Percentiles rank a stretch among this genome's conserved stretches.
These are phyloP conservation scores for Drosophila tani DNA, from an alignment of 1,140 invertebrate genomes.

Conservation along the genomic window DNA sequence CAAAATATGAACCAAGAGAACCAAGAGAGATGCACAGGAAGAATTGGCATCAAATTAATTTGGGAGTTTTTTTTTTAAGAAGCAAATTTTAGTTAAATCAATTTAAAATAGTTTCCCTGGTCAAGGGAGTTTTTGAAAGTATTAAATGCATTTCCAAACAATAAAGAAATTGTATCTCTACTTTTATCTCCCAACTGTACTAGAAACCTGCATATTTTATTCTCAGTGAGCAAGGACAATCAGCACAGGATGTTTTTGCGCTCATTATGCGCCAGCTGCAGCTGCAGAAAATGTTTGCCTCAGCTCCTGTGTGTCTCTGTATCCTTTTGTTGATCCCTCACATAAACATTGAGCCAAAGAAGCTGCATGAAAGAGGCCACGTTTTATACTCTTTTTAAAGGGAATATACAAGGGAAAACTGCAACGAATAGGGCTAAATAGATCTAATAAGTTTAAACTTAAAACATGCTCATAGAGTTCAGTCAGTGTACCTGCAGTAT, in stretches of 20 bases:
- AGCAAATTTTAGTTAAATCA: neutral
- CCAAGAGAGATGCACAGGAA: constrained; percentile 2
- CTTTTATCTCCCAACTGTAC: too few species aligned
- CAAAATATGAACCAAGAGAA: constrained; percentile 47
- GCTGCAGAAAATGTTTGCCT: constrained; percentile 41
- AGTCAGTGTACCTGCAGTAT: neutral
- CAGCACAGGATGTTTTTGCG: constrained; percentile 77
- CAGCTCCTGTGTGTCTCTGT: constrained; percentile 34
- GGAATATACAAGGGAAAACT: neutral
- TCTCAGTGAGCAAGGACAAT: constrained; percentile 39
- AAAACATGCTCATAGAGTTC: too few species aligned
- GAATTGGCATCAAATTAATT: neutral
- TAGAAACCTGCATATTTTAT: neutral
- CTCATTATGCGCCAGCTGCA: constrained; percentile 79
- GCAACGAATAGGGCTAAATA: neutral
- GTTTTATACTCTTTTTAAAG: constrained; percentile 33
- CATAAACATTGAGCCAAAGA: constrained; percentile 63
- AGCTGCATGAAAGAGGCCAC: constrained; percentile 28
- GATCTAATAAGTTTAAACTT: too few species aligned
- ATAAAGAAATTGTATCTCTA: too few species aligned
- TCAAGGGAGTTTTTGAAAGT: too few species aligned
- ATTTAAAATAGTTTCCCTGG: too few species aligned
- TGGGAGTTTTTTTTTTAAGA: too few species aligned
- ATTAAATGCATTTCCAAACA: neutral
- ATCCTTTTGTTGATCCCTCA: constrained; percentile 62